Percentiles rank a stretch among this genome's conserved stretches.
Conservation (phyloP, 2,888 invertebrate genomes). For the Drosophila nigricruria region DNA sequence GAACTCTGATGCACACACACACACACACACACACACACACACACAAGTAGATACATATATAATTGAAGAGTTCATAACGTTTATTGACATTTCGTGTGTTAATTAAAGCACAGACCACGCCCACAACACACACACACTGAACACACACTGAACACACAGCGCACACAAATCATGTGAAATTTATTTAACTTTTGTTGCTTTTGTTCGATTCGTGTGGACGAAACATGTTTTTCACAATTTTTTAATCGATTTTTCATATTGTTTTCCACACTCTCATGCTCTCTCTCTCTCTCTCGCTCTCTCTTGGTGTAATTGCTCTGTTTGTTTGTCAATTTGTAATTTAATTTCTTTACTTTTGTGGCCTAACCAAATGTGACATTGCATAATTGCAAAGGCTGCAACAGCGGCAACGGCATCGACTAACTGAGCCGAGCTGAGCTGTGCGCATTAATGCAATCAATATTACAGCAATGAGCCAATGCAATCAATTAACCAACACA, state of each 20-base stretch:
- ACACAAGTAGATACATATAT: not conserved
- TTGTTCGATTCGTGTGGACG: constrained; percentile 3
- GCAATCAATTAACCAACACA: constrained; percentile 28
- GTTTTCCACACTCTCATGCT: not conserved
- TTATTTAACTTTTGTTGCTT: constrained; percentile 14
- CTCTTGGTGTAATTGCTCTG: not conserved
- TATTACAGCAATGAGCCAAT: constrained; percentile 21
- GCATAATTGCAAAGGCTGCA: constrained; percentile 9
- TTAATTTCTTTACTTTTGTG: constrained; percentile 16
- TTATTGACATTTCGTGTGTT: constrained; percentile 22
- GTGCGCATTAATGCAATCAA: constrained; percentile 23
- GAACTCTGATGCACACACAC: not conserved
- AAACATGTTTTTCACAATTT: constrained; percentile 14
- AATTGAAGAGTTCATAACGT: constrained; percentile 14
- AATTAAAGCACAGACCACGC: constrained; percentile 28
- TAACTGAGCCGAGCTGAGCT: constrained; percentile 4
- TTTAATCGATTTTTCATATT: constrained; percentile 29
- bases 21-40: not conserved
- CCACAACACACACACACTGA: not conserved
- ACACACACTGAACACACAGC: not conserved
- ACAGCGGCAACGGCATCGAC: not conserved
- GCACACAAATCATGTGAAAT: constrained; percentile 12
- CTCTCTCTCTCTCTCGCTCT: not conserved
- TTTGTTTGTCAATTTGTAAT: constrained; percentile 10
- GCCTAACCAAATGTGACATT: constrained; percentile 20